These are phyloP conservation scores for Rhodinocichla rosea DNA, from an alignment of 2,113 vertebrate species.

Conservation along the genomic window DNA sequence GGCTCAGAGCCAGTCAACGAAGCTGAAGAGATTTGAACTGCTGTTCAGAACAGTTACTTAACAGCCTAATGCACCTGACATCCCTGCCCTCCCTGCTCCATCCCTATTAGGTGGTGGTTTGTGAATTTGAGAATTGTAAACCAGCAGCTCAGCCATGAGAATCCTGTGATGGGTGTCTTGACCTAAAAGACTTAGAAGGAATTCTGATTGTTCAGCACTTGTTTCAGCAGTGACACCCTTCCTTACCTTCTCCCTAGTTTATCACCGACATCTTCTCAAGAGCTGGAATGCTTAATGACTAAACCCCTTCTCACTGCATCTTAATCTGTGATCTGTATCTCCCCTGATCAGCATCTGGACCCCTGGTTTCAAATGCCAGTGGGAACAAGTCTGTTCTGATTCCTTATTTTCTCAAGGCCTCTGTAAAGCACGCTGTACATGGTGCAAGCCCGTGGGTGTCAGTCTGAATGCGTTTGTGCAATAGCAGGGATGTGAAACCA, in stretches of 20 bases:
- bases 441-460: neutral
- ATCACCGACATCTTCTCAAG: neutral
- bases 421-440: neutral
- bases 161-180: neutral
- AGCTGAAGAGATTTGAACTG: neutral
- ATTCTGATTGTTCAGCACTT: neutral
- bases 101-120: neutral
- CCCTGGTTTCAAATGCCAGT: neutral
- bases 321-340: neutral
- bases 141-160: neutral
- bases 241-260: neutral
- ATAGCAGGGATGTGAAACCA: neutral
- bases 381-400: neutral
- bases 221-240: neutral
- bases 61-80: neutral
- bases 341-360: neutral
- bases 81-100: neutral
- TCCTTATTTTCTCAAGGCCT: neutral
- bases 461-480: neutral
- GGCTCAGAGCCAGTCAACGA: neutral
- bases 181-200: neutral
- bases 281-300: neutral
- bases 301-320: neutral
- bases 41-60: slow-evolving; percentile 2
- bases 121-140: neutral